A percentile compares a stretch with the other conserved stretches of the same genome.
Evolutionary conservation across 92 coral and sea anemone species (phyloP).

Genomic region (Heliopora coerulea): DNA sequence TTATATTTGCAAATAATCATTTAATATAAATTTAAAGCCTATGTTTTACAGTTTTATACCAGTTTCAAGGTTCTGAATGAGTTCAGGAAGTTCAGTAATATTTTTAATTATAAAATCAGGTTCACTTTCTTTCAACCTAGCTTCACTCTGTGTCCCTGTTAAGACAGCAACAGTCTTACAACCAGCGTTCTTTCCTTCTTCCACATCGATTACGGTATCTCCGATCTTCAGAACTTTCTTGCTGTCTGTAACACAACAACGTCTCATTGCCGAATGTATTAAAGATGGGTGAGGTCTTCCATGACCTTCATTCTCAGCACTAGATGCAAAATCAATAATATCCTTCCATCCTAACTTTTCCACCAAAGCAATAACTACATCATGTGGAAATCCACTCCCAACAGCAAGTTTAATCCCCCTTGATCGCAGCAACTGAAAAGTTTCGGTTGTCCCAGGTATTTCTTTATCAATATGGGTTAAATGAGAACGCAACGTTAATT

Average conservation of each 20-base stretch:
- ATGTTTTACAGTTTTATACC: no score
- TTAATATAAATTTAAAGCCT: no score
- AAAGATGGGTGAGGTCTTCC: conserved; percentile 95
- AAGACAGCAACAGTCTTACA: conserved; percentile 93
- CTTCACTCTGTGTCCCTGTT: conserved; percentile 82
- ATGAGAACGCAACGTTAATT: conserved; percentile 56
- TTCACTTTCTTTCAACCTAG: conserved; percentile 49
- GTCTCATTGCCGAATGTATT: conserved; percentile 86
- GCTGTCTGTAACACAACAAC: conserved; percentile 57
- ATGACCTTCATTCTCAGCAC: conserved; percentile 86
- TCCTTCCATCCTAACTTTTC: conserved; percentile 60
- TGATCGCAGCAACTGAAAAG: conserved; percentile 62
- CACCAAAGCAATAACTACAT: conserved; percentile 75
- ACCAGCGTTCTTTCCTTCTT: conserved; percentile 90
- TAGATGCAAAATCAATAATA: conserved; percentile 74
- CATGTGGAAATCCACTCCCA: conserved; percentile 94
- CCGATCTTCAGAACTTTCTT: conserved; percentile 80
- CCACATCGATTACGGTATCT: conserved; percentile 75
- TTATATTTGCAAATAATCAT: no score
- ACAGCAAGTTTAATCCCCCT: conserved; percentile 71
- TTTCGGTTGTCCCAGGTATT: conserved; percentile 77
- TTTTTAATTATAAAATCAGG: conserved; percentile 82
- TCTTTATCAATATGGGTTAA: conserved; percentile 69
- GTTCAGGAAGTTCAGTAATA: conserved; percentile 61
- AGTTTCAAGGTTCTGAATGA: conserved; percentile 1